Evolutionary conservation across 1,140 invertebrate genomes (phyloP), one percentile per base, ranked within the genome.

Genomic region (Apis dorsata): DNA sequence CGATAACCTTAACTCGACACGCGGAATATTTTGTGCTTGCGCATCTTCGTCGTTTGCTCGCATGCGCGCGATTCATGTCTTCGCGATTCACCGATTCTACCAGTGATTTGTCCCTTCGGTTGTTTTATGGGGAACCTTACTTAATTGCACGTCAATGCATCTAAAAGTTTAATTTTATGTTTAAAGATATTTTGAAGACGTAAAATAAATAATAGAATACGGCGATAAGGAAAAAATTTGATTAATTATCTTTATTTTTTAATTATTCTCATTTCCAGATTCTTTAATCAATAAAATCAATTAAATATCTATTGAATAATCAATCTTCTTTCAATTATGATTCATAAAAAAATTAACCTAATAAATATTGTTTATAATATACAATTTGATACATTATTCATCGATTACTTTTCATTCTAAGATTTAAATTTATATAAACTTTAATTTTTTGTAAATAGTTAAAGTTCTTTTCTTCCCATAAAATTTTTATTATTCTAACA

Each of bases 1-100:
- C 53, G 80, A 81, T 81, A 81, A 81, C 79, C 80, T 59, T 28
- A 15, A n/a, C 34, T 66, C 70, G 79, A 81, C 60, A 72, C 70
- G 62, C 60, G n/a, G 62, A 24, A 74, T 81, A 74, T 66, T 81
- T 81, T 81, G 55, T 34, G 70, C 69, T 65, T 53, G 70, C 51
- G 62, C 70, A 81, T 81, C 79, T 34, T 81, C 62, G 49, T 74
- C 69, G 70, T 51, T 2, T n/a, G 62, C 63, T 68, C 75, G 75
- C 68, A 55, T 71, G 63, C 63, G 55, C 75, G 21, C 13, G 59
- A 8, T 63, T 69, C 53, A 55, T 44, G 66, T 79, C n/a, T 44
- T 70, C 68, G 34, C 44, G 68, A 79, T 79, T 79, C 77, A 62
- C 71, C 53, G 77, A 79, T 79, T 12, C 24, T n/a, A n/a, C n/a